phyloP scores from a whole-genome alignment of 2,888 invertebrate species.

The Microdon myrmicae region DNA sequence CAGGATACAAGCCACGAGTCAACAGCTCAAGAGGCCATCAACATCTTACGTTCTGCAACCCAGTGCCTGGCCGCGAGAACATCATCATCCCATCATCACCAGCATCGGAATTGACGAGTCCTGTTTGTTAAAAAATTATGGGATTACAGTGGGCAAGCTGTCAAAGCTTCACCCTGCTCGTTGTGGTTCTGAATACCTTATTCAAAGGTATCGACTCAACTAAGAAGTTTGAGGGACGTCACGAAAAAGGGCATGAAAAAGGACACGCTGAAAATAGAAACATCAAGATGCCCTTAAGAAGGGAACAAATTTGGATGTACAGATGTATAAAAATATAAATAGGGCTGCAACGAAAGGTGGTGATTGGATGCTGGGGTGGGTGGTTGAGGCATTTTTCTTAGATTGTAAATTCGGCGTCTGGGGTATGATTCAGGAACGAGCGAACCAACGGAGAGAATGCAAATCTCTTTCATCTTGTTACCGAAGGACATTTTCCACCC shows the following conservation, averaged over 20 bases:
- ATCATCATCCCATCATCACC: slow-evolving; percentile 17
- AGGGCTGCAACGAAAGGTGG: slow-evolving; percentile 9
- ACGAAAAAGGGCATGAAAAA: slow-evolving; percentile 8
- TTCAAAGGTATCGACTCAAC: slow-evolving; percentile 46
- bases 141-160: slow-evolving; percentile 45
- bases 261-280: slow-evolving; percentile 38
- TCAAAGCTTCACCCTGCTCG: slow-evolving; percentile 15
- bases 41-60: slow-evolving; percentile 22
- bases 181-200: slow-evolving; percentile 20
- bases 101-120: slow-evolving; percentile 37
- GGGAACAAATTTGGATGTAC: slow-evolving; percentile 28
- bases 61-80: slow-evolving; percentile 5
- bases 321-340: slow-evolving; percentile 21
- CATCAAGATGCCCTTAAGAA: slow-evolving; percentile 43
- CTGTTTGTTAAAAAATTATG: slow-evolving; percentile 44
- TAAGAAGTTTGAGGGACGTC: slow-evolving; percentile 8
- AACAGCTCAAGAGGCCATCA: slow-evolving; percentile 16
- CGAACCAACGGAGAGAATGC: slow-evolving; percentile 7
- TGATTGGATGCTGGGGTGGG: background rate
- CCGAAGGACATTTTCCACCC: slow-evolving; percentile 50
- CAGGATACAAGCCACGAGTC: slow-evolving; percentile 20
- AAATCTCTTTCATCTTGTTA: slow-evolving; percentile 48
- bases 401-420: slow-evolving; percentile 13
- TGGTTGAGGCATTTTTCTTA: slow-evolving; percentile 12
- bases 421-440: slow-evolving; percentile 5